Evolutionary conservation across 2,888 invertebrate genomes (phyloP).

Genomic region (Orthosia gracilis): DNA sequence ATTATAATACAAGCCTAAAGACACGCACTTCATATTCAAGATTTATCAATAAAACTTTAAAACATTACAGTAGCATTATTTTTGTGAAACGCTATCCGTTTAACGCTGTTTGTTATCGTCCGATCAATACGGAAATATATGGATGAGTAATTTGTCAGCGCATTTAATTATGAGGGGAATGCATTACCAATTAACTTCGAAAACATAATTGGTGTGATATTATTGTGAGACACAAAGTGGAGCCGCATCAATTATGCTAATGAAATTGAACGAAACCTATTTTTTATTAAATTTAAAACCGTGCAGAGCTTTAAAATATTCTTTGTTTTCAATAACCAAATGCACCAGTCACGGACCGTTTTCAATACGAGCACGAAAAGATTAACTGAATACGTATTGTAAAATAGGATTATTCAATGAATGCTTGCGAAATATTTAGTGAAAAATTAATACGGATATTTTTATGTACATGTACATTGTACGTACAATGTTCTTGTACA

Average conservation of each 20-base stretch:
- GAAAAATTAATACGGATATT: conserved; percentile 7
- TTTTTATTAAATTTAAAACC: conserved; percentile 41
- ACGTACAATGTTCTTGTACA: conserved; percentile 2
- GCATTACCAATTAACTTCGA: conserved; percentile 58
- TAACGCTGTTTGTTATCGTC: neutral
- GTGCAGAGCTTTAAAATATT: conserved; percentile 37
- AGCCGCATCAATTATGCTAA: conserved; percentile 52
- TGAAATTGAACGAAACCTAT: conserved; percentile 25
- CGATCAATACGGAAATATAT: conserved; percentile 43
- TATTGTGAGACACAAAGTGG: conserved; percentile 45
- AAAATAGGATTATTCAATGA: conserved; percentile 35
- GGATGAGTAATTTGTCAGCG: conserved; percentile 49
- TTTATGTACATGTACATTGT: neutral
- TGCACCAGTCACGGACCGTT: conserved; percentile 8
- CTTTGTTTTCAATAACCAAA: conserved; percentile 49
- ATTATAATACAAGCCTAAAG: conserved; percentile 3
- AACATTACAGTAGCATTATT: neutral
- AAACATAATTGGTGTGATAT: conserved; percentile 56
- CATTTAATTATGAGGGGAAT: conserved; percentile 43
- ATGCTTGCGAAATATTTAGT: conserved; percentile 22
- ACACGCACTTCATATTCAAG: neutral
- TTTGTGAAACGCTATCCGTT: conserved; percentile 4
- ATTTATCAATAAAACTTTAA: neutral
- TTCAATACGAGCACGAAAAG: conserved; percentile 41
- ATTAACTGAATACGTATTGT: conserved; percentile 33